A percentile compares a stretch with the other conserved stretches of the same genome.
Conservation (phyloP, 2,888 invertebrate genomes). For the Napeogenes inachia region DNA sequence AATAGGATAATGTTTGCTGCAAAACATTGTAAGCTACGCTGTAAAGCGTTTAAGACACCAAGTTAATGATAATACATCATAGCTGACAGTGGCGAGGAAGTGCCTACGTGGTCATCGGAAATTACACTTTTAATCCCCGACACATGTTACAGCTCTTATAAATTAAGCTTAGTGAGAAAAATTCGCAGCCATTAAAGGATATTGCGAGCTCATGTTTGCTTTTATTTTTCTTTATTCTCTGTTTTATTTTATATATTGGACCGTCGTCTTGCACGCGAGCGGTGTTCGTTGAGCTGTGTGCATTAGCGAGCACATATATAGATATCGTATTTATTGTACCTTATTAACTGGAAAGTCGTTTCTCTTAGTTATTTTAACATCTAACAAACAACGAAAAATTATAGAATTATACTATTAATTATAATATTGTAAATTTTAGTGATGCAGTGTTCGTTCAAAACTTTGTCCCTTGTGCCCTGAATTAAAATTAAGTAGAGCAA, state of each 20-base stretch:
- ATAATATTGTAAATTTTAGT: too few species aligned
- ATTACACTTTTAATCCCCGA: constrained; percentile 53
- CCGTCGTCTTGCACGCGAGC: not conserved
- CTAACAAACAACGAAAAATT: too few species aligned
- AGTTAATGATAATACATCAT: constrained; percentile 36
- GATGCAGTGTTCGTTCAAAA: too few species aligned
- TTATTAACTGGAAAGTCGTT: too few species aligned
- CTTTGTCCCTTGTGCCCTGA: not conserved
- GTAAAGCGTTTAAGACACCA: constrained; percentile 6
- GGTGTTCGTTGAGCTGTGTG: too few species aligned
- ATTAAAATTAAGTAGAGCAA: constrained; percentile 5
- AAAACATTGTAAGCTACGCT: constrained; percentile 2
- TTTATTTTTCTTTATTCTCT: constrained; percentile 14
- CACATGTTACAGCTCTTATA: constrained; percentile 37
- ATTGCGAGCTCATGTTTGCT: constrained; percentile 17
- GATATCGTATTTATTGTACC: too few species aligned
- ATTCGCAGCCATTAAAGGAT: constrained; percentile 25
- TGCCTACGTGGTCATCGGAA: constrained; percentile 44
- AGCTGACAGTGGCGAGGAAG: constrained; percentile 40
- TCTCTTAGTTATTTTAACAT: too few species aligned
- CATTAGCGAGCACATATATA: too few species aligned
- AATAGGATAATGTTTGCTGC: constrained; percentile 3
- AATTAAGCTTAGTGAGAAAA: constrained; percentile 29
- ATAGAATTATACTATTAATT: too few species aligned
- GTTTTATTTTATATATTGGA: constrained; percentile 1